phyloP scores from a whole-genome alignment of 2,797 vertebrate species.

The Oreortyx pictus region DNA sequence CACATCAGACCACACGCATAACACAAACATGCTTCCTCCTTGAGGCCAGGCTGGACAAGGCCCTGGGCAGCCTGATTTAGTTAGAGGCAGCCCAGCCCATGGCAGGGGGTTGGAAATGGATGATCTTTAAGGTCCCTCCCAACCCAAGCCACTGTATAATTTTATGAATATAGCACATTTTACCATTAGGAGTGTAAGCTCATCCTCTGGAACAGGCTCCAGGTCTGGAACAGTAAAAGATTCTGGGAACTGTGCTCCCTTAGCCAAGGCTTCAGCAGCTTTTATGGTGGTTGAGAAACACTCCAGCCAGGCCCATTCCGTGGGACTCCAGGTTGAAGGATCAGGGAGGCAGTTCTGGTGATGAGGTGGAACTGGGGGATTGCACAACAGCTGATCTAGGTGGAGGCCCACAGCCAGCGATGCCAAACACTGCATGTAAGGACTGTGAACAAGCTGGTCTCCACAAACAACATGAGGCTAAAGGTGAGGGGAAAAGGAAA shows the following conservation, averaged over 20 bases:
- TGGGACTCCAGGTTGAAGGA: conserved; percentile 86
- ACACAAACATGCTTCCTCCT: neutral
- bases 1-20: neutral
- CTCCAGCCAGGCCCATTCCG: conserved; percentile 96
- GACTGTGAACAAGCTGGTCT: conserved; percentile 96
- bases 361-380: conserved; percentile 86
- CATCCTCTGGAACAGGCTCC: conserved; percentile 93
- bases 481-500: neutral
- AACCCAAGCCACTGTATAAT: neutral
- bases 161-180: neutral
- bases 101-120: neutral
- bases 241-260: conserved; percentile 90
- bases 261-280: conserved; percentile 93
- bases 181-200: conserved; percentile 92
- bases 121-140: neutral
- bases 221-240: conserved; percentile 93
- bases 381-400: conserved; percentile 91
- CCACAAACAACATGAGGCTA: conserved; percentile 97
- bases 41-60: neutral
- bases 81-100: neutral
- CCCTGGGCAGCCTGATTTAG: neutral
- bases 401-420: conserved; percentile 95
- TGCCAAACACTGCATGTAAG: conserved; percentile 97
- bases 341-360: conserved; percentile 85
- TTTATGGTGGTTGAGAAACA: conserved; percentile 96